phyloP scores from a whole-genome alignment of 2,113 vertebrate genomes.

The Bagarius yarrelli region DNA sequence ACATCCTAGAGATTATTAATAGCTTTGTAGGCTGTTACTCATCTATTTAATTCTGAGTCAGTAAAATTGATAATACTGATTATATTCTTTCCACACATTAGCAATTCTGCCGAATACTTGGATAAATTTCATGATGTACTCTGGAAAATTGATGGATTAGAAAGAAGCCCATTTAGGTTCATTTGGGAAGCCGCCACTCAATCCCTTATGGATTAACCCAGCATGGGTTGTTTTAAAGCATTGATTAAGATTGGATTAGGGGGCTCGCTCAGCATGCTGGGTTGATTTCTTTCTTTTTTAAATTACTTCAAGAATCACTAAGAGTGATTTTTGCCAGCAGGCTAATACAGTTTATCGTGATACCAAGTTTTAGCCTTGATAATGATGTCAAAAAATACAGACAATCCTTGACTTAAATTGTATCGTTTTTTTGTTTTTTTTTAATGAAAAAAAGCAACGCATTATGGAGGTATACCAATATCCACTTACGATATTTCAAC shows the following conservation, averaged over 20 bases:
- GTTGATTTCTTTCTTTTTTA: neutral
- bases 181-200: neutral
- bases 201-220: neutral
- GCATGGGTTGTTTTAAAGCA: neutral
- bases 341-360: neutral
- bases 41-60: conserved; percentile 4
- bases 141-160: neutral
- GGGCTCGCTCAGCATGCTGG: neutral
- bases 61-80: neutral
- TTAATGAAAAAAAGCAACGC: too few relatives aligned
- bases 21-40: neutral
- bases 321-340: neutral
- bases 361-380: neutral
- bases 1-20: neutral
- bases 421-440: too few relatives aligned
- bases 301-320: too few relatives aligned
- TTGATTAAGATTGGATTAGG: neutral
- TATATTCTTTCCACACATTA: neutral
- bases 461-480: too few relatives aligned
- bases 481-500: too few relatives aligned
- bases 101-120: neutral
- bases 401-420: too few relatives aligned
- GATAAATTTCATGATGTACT: neutral
- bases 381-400: neutral
- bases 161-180: neutral